These are phyloP conservation scores for Onychostoma macrolepis DNA, from an alignment of 2,113 vertebrate species.

Conservation along the genomic window DNA sequence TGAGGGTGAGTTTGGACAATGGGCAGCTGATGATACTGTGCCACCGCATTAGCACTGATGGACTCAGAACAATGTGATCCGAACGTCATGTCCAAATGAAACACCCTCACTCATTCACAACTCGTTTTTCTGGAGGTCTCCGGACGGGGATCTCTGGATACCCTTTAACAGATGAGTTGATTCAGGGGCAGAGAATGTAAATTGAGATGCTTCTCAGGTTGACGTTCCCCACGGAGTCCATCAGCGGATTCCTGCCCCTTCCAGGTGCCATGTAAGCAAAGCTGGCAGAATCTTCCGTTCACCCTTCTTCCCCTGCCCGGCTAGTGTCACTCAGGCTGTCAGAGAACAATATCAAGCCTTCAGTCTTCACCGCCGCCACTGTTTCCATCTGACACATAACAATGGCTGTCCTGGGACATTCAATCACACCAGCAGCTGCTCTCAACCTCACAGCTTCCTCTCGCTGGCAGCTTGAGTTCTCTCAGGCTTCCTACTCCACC, in stretches of 20 bases:
- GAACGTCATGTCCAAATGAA: slow-evolving; percentile 14
- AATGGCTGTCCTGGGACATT: slow-evolving; percentile 43
- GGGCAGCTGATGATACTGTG: slow-evolving; percentile 25
- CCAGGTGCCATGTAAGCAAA: slow-evolving; percentile 33
- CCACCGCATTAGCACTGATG: slow-evolving; percentile 10
- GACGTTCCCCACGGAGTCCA: slow-evolving; percentile 1
- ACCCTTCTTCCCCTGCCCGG: slow-evolving; percentile 21
- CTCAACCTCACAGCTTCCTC: slow-evolving; percentile 30
- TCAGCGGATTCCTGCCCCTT: slow-evolving; percentile 30
- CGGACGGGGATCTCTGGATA: not conserved
- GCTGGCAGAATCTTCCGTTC: slow-evolving; percentile 31
- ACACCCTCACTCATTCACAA: slow-evolving; percentile 10
- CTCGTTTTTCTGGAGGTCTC: not conserved
- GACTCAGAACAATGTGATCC: slow-evolving; percentile 22
- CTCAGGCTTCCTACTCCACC: slow-evolving; percentile 8
- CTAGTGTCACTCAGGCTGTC: slow-evolving; percentile 50
- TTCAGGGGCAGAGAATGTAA: slow-evolving; percentile 17
- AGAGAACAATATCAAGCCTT: slow-evolving; percentile 43
- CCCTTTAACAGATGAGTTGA: slow-evolving; percentile 19
- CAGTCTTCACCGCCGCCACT: slow-evolving; percentile 11
- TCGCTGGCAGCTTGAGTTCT: slow-evolving; percentile 41
- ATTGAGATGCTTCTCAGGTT: slow-evolving; percentile 41
- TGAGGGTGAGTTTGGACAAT: slow-evolving; percentile 41
- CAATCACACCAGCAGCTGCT: slow-evolving; percentile 26
- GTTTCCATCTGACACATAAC: slow-evolving; percentile 46